Evolutionary conservation across 1,140 invertebrate species (phyloP), one percentile per base, ranked within the genome.

Genomic region (Calosoma granatense): DNA sequence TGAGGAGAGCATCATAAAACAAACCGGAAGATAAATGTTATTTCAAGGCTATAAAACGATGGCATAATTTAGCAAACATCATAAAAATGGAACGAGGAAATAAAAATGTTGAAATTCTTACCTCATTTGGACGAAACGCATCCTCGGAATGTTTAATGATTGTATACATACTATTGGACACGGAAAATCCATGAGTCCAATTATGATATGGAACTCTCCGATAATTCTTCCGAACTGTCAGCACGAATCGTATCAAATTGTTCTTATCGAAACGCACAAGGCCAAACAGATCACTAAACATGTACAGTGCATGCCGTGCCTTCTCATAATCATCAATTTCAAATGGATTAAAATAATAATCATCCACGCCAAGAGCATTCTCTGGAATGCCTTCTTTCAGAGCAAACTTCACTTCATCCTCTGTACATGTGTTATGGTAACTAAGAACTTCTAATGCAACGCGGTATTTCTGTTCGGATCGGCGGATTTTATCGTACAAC

Each of bases 161-260:
- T 15, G 81, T 80, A 65, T 87, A 92, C 80, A 90, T 88, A 11
- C 84, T 81, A 68, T 92, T 88, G 1, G 88, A 88, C 1, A 92
- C 89, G 2, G 85, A 83, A 76, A 90, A 92, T 0, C 87, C 90
- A 66, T 92, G 89, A 15, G 83, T 82, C 83, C 89, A 92, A 71
- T 92, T 92, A 70, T 92, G 90, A 66, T 91, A 90, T 0, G 86
- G 84, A 0, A 92, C 87, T 22, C 81, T 75, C 20, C 89, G 73
- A 68, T 92, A 92, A 72, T 92, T 92, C 66, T 90, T 92, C 65
- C 81, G 79, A 0, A 92, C 87, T 0, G 89, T 92, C 56, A 93
- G 66, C 3, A 83, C 81, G 66, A 92, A 92, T 54, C 82, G 72
- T 20, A 85, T 78, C 30, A 92, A 69, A 51, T 78, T 79, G 53